Base-by-base conservation (phyloP, 2,888 invertebrate species). In the Meghimatium bilineatum region DNA sequence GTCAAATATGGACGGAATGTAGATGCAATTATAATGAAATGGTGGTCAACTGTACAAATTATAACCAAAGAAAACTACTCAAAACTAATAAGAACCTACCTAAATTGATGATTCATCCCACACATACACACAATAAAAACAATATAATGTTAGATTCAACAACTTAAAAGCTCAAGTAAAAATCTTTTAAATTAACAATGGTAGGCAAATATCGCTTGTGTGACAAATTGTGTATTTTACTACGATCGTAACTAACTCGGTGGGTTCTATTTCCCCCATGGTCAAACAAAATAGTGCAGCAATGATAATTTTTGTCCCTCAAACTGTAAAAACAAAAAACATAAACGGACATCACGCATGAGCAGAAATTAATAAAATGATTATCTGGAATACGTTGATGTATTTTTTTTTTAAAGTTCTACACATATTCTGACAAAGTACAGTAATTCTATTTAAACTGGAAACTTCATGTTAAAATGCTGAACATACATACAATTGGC, bases 381-480 rank as follows among this genome's bases (percentile, higher is more conserved):
- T 12, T 6, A n/a, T n/a, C 60, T 63, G 60, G n/a, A 63, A 63
- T 63, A 63, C n/a, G 60, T n/a, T 26, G n/a, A n/a, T 63, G 44
- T 44, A n/a, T n/a, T n/a, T n/a, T n/a, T n/a, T n/a, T n/a, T n/a
- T n/a, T 63, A n/a, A 63, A 63, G 26, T 63, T 63, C 26, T 63
- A 66, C 66, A 66, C 66, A 66, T 29, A 66, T 66, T 66, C 32
- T 17, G 66, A 66, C 29, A 66, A 20, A 32, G 12, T 44, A 44
- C 12, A 12, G 44, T 29, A 23, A 66, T 3, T 66, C 17, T 63
- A 63, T 23, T 32, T 17, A 66, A 66, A 66, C 66, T 66, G 66
- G 66, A 66, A 66, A 66, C 32, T 66, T 66, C 32, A 66, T 32
- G n/a, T 63, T 63, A 66, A 66, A 66, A 66, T 29, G 66, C 32